Evolutionary conservation across 2,113 vertebrate genomes (phyloP).

Genomic region (Pogonocichla stellata): DNA sequence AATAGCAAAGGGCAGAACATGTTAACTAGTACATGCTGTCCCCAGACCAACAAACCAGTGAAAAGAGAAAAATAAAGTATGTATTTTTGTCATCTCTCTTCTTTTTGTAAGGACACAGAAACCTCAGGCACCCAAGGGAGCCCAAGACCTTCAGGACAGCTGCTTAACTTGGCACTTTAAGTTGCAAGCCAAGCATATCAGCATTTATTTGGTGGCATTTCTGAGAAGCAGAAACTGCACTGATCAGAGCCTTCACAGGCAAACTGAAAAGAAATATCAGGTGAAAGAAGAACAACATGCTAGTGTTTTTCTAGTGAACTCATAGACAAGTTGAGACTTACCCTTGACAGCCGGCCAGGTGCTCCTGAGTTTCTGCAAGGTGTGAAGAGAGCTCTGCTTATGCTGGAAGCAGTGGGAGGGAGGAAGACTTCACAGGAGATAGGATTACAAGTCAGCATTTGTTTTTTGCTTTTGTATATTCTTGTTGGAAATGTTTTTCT

Average conservation of each 20-base stretch:
- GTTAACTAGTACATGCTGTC: slow-evolving; percentile 28
- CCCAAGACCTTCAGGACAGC: not conserved
- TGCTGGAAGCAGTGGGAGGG: not conserved
- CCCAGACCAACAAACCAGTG: not conserved
- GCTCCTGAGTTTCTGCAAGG: not conserved
- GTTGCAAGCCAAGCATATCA: not conserved
- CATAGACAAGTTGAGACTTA: not conserved
- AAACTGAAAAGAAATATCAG: not conserved
- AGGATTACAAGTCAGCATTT: not conserved
- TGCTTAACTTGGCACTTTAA: slow-evolving; percentile 35
- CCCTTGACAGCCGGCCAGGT: slow-evolving; percentile 11
- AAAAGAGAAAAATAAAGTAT: slow-evolving; percentile 28
- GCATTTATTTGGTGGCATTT: not conserved
- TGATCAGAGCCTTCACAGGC: not conserved
- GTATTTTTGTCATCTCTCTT: not conserved
- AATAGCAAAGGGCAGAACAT: slow-evolving; percentile 22
- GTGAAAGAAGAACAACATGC: not conserved
- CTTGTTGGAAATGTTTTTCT: not conserved
- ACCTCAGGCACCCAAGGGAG: slow-evolving; percentile 31
- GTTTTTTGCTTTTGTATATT: not conserved
- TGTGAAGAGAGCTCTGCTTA: not conserved
- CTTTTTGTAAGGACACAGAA: not conserved
- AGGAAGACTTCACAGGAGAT: not conserved
- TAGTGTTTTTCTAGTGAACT: slow-evolving; percentile 3
- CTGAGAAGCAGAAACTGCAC: not conserved